Conservation (phyloP, 2,888 invertebrate species). For the Merodon equestris region DNA sequence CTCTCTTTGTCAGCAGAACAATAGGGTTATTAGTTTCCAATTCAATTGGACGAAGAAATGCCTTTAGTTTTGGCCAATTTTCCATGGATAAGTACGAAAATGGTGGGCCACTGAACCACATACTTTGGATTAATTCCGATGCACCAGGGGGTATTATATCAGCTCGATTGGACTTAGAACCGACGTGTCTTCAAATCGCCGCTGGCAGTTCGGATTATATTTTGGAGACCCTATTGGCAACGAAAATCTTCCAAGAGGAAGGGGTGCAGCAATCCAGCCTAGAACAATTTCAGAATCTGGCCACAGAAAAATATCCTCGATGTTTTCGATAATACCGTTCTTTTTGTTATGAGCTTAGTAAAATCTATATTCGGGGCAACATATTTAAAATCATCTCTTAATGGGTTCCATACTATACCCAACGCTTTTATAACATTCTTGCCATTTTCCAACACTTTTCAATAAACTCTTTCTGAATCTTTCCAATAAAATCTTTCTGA, state of each 20-base stretch:
- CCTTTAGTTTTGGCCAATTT: neutral
- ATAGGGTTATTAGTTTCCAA: neutral
- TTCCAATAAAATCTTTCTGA: too few species aligned
- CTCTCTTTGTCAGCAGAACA: neutral
- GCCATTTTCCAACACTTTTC: too few species aligned
- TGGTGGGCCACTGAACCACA: neutral
- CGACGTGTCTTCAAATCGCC: neutral
- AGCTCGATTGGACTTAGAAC: neutral
- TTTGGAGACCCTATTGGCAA: slow-evolving; percentile 5
- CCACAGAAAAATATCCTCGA: slow-evolving; percentile 5
- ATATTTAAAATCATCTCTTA: too few species aligned
- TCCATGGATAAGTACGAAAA: neutral
- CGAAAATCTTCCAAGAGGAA: neutral
- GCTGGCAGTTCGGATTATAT: neutral
- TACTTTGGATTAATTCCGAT: neutral
- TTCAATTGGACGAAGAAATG: too few species aligned
- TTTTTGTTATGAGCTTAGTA: too few species aligned
- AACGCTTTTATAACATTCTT: too few species aligned
- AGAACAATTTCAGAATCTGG: slow-evolving; percentile 4
- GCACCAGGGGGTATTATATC: neutral
- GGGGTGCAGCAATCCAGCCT: slow-evolving; percentile 3
- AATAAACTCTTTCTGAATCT: too few species aligned
- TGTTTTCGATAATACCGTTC: too few species aligned
- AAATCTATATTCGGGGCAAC: too few species aligned
- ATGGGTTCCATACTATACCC: too few species aligned